phyloP scores from a whole-genome alignment of 2,113 vertebrate genomes.

The Boleophthalmus pectinirostris region DNA sequence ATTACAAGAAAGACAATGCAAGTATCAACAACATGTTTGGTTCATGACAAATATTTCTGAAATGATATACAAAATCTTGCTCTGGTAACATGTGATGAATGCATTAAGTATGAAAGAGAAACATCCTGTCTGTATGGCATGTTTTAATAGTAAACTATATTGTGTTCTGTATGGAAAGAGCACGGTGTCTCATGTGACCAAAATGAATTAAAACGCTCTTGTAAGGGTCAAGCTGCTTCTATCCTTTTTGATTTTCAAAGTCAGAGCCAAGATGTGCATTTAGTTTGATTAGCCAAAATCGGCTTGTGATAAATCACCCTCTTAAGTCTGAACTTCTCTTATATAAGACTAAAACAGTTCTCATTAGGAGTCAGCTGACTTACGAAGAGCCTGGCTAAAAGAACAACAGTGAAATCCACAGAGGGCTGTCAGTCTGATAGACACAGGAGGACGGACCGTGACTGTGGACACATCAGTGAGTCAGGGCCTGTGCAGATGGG shows the following conservation, averaged over 20 bases:
- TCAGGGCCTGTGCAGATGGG: constrained; percentile 30
- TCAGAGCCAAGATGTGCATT: neutral
- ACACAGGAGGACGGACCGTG: constrained; percentile 7
- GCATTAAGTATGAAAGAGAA: neutral
- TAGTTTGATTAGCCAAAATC: neutral
- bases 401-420: neutral
- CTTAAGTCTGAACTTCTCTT: neutral
- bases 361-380: neutral
- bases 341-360: neutral
- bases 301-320: neutral
- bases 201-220: neutral
- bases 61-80: neutral
- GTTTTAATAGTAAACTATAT: neutral
- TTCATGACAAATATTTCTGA: neutral
- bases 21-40: neutral
- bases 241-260: neutral
- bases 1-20: neutral
- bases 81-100: neutral
- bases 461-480: constrained; percentile 20
- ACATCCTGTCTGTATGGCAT: neutral
- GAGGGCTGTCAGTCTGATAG: constrained; percentile 4
- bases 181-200: neutral
- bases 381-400: neutral
- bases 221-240: neutral
- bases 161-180: neutral